Evolutionary conservation across 1,140 invertebrate genomes (phyloP).

Genomic region (Aphaenogaster floridana): DNA sequence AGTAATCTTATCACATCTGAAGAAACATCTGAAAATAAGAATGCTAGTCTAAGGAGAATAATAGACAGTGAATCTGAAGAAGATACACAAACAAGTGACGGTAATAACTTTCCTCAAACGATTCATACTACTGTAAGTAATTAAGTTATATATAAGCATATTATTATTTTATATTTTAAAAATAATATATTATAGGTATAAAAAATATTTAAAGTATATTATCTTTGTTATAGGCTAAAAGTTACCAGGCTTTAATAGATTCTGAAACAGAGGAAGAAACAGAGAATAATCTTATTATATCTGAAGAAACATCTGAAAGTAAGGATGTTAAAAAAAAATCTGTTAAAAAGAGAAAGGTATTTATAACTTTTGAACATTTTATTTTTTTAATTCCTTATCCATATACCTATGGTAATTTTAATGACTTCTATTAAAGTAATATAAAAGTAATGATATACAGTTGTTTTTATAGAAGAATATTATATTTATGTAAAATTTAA

Average conservation of each 20-base stretch:
- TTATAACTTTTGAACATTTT: constrained; percentile 6
- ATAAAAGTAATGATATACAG: too few relatives aligned
- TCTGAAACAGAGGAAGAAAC: constrained; percentile 67
- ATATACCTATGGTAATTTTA: too few relatives aligned
- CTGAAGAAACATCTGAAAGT: background rate
- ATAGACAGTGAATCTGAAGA: constrained; percentile 72
- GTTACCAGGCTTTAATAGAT: constrained; percentile 54
- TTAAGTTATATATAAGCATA: too few relatives aligned
- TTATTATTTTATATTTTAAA: too few relatives aligned
- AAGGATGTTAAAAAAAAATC: constrained; percentile 52
- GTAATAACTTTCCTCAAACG: background rate
- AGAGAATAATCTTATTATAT: background rate
- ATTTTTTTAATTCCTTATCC: constrained; percentile 8
- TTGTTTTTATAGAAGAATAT: too few relatives aligned
- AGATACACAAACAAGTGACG: background rate
- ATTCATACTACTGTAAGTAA: background rate
- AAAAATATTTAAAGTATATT: too few relatives aligned
- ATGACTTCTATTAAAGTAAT: too few relatives aligned
- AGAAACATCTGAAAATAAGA: background rate
- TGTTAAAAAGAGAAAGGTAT: constrained; percentile 51
- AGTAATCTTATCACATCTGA: background rate
- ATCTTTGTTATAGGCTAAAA: constrained; percentile 21
- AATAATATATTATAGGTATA: too few relatives aligned
- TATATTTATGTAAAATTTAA: too few relatives aligned
- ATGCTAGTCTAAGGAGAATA: constrained; percentile 22